Conservation (phyloP, 1,140 invertebrate species). For the Lethrus apterus region DNA sequence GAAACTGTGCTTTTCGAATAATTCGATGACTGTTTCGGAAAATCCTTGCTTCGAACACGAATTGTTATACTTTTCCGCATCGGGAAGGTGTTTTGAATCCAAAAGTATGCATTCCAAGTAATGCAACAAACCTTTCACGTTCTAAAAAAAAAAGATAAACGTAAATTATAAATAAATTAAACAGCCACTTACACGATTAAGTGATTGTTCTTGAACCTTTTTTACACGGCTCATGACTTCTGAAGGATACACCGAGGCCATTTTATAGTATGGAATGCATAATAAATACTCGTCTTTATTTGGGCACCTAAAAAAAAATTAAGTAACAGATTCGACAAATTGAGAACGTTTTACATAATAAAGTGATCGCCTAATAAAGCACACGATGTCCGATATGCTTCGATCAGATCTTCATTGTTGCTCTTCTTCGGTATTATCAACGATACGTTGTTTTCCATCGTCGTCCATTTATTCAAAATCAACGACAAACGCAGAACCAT, state of each 20-base stretch:
- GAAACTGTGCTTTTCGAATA: slow-evolving; percentile 41
- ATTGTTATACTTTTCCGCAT: slow-evolving; percentile 40
- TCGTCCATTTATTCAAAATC: slow-evolving; percentile 35
- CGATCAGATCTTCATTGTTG: slow-evolving; percentile 42
- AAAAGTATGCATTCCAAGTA: slow-evolving; percentile 46
- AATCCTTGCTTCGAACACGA: slow-evolving; percentile 44
- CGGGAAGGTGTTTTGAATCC: slow-evolving; percentile 40
- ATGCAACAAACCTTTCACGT: slow-evolving; percentile 46
- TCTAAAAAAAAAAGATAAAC: slow-evolving; percentile 23
- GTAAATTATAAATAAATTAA: neutral
- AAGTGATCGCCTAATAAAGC: slow-evolving; percentile 58
- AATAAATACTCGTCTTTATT: slow-evolving; percentile 48
- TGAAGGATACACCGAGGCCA: slow-evolving; percentile 45
- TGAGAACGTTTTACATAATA: slow-evolving; percentile 45
- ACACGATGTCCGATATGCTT: slow-evolving; percentile 53
- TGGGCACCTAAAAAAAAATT: slow-evolving; percentile 22
- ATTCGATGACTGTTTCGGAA: slow-evolving; percentile 43
- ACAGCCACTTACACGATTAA: slow-evolving; percentile 22
- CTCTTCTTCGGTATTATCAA: slow-evolving; percentile 28
- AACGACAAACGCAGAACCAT: slow-evolving; percentile 50
- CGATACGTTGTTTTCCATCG: slow-evolving; percentile 29
- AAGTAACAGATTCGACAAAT: neutral
- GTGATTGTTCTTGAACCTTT: slow-evolving; percentile 37
- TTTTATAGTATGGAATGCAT: slow-evolving; percentile 54
- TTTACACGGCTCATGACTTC: slow-evolving; percentile 45